Evolutionary conservation across 2,888 invertebrate species (phyloP).

Genomic region (Dusona sp.): DNA sequence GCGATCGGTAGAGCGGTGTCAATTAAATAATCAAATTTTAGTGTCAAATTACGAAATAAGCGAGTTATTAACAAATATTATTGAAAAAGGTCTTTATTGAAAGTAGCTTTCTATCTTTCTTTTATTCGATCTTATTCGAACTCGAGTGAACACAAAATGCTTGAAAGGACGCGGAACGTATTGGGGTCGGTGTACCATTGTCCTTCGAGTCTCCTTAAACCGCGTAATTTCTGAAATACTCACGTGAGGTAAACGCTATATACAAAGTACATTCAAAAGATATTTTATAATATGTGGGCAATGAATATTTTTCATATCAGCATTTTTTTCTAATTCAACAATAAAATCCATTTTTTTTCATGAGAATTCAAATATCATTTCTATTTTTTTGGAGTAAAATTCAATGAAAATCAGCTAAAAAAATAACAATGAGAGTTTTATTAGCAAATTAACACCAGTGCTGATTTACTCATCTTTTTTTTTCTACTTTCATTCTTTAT

Average conservation of each 20-base stretch:
- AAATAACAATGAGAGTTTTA: background rate
- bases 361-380: background rate
- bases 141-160: background rate
- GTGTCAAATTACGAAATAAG: background rate
- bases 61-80: slow-evolving; percentile 2
- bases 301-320: background rate
- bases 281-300: background rate
- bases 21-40: background rate
- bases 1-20: background rate
- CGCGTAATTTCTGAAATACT: slow-evolving; percentile 26
- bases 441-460: background rate
- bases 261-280: background rate
- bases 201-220: slow-evolving; percentile 59
- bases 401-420: background rate
- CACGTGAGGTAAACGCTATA: background rate
- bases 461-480: no score
- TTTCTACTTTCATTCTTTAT: background rate
- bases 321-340: background rate
- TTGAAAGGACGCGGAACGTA: slow-evolving; percentile 58
- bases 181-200: slow-evolving; percentile 63
- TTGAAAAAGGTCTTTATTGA: background rate
- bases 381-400: background rate
- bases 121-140: background rate
- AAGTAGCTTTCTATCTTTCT: slow-evolving; percentile 6
- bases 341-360: background rate